Evolutionary conservation across 2,113 vertebrate genomes (phyloP).

Genomic region (Oncorhynchus kisutch): DNA sequence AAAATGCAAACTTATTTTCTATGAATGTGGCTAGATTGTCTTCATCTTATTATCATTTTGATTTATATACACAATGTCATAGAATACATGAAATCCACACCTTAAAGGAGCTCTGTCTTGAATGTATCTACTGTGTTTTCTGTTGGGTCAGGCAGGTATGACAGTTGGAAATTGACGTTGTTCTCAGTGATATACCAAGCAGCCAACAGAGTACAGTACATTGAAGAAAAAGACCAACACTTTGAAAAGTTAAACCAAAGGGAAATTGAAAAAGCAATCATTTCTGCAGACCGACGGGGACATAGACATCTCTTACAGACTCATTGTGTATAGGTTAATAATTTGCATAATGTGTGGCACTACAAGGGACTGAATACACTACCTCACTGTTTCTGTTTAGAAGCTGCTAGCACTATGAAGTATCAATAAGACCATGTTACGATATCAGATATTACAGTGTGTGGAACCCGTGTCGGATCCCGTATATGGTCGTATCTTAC

Average conservation of each 20-base stretch:
- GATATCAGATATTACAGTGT: no score
- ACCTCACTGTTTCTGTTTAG: no score
- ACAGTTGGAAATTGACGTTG: neutral
- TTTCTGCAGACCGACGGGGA: constrained; percentile 4
- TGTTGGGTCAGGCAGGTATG: constrained; percentile 4
- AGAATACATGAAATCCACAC: constrained; percentile 41
- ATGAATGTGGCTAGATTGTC: constrained; percentile 74
- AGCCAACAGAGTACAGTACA: neutral
- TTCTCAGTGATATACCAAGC: neutral
- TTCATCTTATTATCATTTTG: constrained; percentile 60
- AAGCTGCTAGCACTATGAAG: neutral
- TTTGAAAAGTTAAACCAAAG: constrained; percentile 7
- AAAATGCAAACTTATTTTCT: constrained; percentile 50
- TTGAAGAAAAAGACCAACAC: neutral
- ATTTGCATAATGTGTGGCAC: constrained; percentile 67
- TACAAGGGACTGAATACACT: constrained; percentile 22
- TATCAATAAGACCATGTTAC: no score
- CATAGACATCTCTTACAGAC: neutral
- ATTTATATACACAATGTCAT: constrained; percentile 69
- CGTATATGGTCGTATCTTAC: no score
- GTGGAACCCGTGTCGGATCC: no score
- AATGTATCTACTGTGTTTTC: constrained; percentile 9
- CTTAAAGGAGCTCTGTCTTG: constrained; percentile 5
- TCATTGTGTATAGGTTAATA: constrained; percentile 33
- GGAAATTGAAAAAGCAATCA: neutral